A percentile compares a stretch with the other conserved stretches of the same genome.
Conservation (phyloP, 1,140 invertebrate species). For the Conopomorpha cramerella region DNA sequence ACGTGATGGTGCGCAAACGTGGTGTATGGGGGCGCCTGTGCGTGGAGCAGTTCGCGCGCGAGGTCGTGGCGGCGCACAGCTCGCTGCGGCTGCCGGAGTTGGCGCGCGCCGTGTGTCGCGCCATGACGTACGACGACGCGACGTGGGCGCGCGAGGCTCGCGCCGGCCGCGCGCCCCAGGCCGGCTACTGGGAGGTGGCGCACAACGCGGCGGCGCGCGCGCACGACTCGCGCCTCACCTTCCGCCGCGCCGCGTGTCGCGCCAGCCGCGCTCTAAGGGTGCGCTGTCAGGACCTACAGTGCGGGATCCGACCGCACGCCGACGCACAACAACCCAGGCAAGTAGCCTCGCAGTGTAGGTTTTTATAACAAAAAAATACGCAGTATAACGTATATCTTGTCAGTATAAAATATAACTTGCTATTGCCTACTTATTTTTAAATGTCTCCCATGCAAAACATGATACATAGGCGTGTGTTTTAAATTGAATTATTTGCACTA, state of each 20-base stretch:
- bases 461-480: too few species aligned
- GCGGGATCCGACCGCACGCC: slow-evolving; percentile 73
- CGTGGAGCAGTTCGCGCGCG: slow-evolving; percentile 67
- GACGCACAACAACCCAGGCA: slow-evolving; percentile 69
- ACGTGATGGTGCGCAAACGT: slow-evolving; percentile 73
- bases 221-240: slow-evolving; percentile 64
- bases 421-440: too few species aligned
- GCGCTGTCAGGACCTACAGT: slow-evolving; percentile 72
- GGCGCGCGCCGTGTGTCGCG: slow-evolving; percentile 75
- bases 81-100: slow-evolving; percentile 71
- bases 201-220: slow-evolving; percentile 42
- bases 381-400: too few species aligned
- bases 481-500: background rate
- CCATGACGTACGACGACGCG: slow-evolving; percentile 69
- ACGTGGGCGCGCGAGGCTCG: slow-evolving; percentile 33
- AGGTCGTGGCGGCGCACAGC: slow-evolving; percentile 57
- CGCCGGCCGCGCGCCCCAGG: slow-evolving; percentile 30
- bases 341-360: too few species aligned
- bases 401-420: too few species aligned
- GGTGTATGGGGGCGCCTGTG: slow-evolving; percentile 82
- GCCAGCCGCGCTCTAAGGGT: slow-evolving; percentile 69
- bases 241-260: slow-evolving; percentile 66
- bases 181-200: slow-evolving; percentile 52
- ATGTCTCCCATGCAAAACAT: too few species aligned
- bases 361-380: too few species aligned